Conservation (phyloP, 2,797 vertebrate species). For the Eupleurogrammus muticus region DNA sequence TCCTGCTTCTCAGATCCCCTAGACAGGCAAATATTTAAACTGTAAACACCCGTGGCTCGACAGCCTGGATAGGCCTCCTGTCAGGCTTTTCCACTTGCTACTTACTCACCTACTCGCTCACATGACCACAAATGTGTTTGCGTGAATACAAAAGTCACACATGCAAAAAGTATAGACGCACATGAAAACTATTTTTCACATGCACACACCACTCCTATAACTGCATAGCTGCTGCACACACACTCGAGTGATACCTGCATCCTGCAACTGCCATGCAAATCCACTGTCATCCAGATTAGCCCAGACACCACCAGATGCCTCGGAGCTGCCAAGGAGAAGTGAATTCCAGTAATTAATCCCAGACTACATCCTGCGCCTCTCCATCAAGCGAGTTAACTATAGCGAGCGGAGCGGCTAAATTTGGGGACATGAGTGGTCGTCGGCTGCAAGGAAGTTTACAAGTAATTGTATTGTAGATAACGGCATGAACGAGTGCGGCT, state of each 20-base stretch:
- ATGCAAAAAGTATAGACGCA: conserved; percentile 7
- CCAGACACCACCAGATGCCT: conserved; percentile 70
- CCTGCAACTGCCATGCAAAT: conserved; percentile 68
- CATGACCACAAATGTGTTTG: conserved; percentile 41
- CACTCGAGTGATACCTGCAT: conserved; percentile 60
- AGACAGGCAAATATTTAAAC: conserved; percentile 85
- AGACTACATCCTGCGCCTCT: conserved; percentile 77
- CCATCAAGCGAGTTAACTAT: conserved; percentile 66
- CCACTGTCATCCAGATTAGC: conserved; percentile 79
- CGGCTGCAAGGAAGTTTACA: conserved; percentile 31
- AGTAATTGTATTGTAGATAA: conserved; percentile 31
- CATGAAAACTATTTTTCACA: conserved; percentile 3
- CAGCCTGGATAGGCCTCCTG: conserved; percentile 78
- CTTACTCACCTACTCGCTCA: conserved; percentile 64
- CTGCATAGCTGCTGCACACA: neutral
- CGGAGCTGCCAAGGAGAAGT: conserved; percentile 51
- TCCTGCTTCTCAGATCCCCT: conserved; percentile 74
- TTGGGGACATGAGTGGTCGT: conserved; percentile 11
- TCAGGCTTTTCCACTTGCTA: conserved; percentile 69
- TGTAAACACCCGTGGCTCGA: conserved; percentile 80
- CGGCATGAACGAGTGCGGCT: conserved; percentile 13
- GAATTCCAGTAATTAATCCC: conserved; percentile 83
- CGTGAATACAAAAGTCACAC: conserved; percentile 42
- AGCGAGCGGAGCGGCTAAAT: conserved; percentile 46
- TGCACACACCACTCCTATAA: conserved; percentile 5